Evolutionary conservation across 1,140 invertebrate species (phyloP), one percentile per base, ranked within the genome.

Genomic region (Nomia melanderi): DNA sequence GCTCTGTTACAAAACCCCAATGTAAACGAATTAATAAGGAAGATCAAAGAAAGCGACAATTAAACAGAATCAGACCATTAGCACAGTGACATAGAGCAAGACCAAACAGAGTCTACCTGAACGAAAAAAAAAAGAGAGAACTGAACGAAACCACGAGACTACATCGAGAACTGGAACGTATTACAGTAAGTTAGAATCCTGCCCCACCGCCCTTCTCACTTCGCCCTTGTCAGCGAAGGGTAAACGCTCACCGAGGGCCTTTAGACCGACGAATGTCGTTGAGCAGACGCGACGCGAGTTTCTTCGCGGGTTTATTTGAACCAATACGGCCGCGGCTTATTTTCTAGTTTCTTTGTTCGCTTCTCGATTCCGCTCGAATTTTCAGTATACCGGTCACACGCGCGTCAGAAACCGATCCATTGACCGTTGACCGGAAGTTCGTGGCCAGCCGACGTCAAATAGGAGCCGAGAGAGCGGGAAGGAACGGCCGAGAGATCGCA

Each of bases 161-260:
- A n/a, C 33, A 41, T 14, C n/a, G n/a, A n/a, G n/a, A n/a, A 5
- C 7, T 8, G 47, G 5, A 17, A 53, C 41, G 14, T 1, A 0
- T 7, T 27, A 8, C 39, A 27, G 29, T 23, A 39, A 17, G 11
- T 20, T 0, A 8, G 17, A 9, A 31, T 14, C n/a, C 62, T 44
- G 7, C 29, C 8, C 20, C 60, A 23, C n/a, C 25, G 5, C 27
- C 31, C 31, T 64, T 59, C 64, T 39, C 73, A 56, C 25, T 41
- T 47, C 64, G 25, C 41, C 65, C 73, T 69, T 47, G 20, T 7
- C 39, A 56, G 31, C 50, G 41, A 76, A 76, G 65, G 73, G 54
- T 65, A 65, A 56, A 74, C 72, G 62, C 54, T 69, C 25, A 59
- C 65, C 54, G 65, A 76, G 39, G 29, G 41, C 39, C 65, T 65